Base-by-base conservation (phyloP, 1,140 invertebrate species). In the Oscheius sp. region DNA sequence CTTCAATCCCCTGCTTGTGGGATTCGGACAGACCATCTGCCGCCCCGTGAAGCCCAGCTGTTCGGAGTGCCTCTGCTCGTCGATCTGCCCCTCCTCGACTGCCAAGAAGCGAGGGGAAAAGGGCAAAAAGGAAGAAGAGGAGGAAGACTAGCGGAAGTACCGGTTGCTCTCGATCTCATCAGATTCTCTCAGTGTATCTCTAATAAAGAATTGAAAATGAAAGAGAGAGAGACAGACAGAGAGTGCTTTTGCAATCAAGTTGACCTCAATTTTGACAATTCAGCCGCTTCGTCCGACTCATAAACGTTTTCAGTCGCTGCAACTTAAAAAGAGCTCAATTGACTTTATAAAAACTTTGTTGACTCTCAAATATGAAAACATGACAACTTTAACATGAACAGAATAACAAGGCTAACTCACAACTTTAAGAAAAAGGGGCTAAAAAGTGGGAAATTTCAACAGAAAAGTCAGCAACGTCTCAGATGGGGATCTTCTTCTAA, bases 1-100 rank as follows among this genome's bases (percentile, higher is more conserved):
- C 85, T 90, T 97, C 0, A 97, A 97, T 87, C 88, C 91, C 82
- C 86, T 97, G 0, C 86, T 99, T 35, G 95, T 98, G 15, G 95
- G 95, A 34, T 97, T 99, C 87, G 95, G 95, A 2, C 95, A 99
- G 86, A 91, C 92, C 69, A 90, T 91, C 77, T 98, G 95, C 85
- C 84, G 88, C 66, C 91, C 94, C 3, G 85, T 91, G 0, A 89
- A 88, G 55, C 94, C 95, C 0, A 90, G 90, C 75, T 98, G 95
- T 85, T 78, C 76, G 0, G 87, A 89, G 65, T 98, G 95, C 85
- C 85, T 94, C 20, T 96, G 95, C 83, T 88, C 87, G 66, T 79
- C 89, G 49, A 88, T 95, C 28, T 98, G 95, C 85, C 92, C 93
- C n/a, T 90, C 86, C 82, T 70, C 73, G 2, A 67, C 65, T 13